phyloP scores from a whole-genome alignment of 2,888 invertebrate genomes.

The Troides aeacus region DNA sequence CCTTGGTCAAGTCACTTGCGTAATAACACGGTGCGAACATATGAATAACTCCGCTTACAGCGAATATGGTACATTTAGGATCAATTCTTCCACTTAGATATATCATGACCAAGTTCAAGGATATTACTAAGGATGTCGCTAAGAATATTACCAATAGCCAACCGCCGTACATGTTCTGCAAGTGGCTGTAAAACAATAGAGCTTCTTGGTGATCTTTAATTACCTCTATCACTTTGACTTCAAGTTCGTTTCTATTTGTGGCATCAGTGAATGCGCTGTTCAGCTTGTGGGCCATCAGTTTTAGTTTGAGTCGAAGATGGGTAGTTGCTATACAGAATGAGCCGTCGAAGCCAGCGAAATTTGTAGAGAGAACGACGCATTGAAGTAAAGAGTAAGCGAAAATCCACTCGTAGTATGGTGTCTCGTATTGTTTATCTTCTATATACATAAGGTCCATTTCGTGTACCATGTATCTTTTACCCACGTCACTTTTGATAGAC shows the following conservation, averaged over 20 bases:
- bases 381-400: constrained; percentile 54
- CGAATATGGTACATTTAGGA: constrained; percentile 53
- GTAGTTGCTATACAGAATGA: constrained; percentile 62
- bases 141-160: constrained; percentile 59
- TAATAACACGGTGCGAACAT: constrained; percentile 61
- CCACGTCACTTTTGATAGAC: constrained; percentile 49
- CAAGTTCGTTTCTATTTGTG: constrained; percentile 41
- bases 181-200: constrained; percentile 46
- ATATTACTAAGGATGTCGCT: constrained; percentile 52
- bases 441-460: constrained; percentile 57
- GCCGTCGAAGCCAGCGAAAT: constrained; percentile 59
- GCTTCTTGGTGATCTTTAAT: constrained; percentile 58
- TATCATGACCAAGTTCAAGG: constrained; percentile 58
- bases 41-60: constrained; percentile 49
- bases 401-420: constrained; percentile 57
- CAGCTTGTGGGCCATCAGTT: constrained; percentile 51
- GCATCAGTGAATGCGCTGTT: constrained; percentile 47
- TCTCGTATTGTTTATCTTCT: constrained; percentile 55
- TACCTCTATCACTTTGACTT: constrained; percentile 43
- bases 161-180: constrained; percentile 56
- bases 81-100: constrained; percentile 49
- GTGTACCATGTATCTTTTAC: constrained; percentile 53
- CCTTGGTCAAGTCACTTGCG: constrained; percentile 53
- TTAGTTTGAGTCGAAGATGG: constrained; percentile 57
- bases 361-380: constrained; percentile 48